phyloP scores from a whole-genome alignment of 2,113 vertebrate genomes.

The Cebidichthys violaceus region DNA sequence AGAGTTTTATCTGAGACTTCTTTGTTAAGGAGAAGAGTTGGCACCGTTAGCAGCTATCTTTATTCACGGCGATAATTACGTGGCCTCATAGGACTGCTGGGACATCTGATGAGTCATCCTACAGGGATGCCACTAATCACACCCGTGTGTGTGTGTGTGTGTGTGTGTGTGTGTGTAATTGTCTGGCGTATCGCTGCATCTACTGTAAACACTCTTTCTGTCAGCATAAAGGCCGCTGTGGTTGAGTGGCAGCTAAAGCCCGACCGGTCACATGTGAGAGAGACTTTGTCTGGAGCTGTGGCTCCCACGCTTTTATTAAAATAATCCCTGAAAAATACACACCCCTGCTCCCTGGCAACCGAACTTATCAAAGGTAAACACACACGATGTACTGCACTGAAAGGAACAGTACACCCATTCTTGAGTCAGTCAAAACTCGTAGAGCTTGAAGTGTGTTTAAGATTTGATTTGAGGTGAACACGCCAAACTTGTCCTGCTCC shows the following conservation, averaged over 20 bases:
- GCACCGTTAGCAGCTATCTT: constrained; percentile 16
- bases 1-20: not conserved
- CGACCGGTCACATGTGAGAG: constrained; percentile 1
- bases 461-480: not conserved
- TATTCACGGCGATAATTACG: constrained; percentile 4
- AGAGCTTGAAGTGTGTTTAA: not conserved
- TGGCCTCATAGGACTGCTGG: constrained; percentile 7
- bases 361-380: constrained; percentile 5
- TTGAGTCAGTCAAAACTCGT: not conserved
- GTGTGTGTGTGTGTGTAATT: constrained; percentile 14
- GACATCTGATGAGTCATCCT: constrained; percentile 33
- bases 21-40: not conserved
- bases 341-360: not conserved
- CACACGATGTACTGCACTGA: not conserved
- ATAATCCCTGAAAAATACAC: constrained; percentile 1
- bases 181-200: constrained; percentile 11
- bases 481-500: not conserved
- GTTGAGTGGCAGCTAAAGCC: constrained; percentile 4
- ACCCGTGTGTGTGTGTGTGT: constrained; percentile 4
- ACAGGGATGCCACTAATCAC: constrained; percentile 14
- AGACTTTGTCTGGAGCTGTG: constrained; percentile 3
- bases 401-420: not conserved
- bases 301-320: constrained; percentile 18
- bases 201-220: constrained; percentile 16
- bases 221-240: constrained; percentile 1